Evolutionary conservation across 2,888 invertebrate species (phyloP), one percentile per base, ranked within the genome.

Genomic region (Byasa hedistus): DNA sequence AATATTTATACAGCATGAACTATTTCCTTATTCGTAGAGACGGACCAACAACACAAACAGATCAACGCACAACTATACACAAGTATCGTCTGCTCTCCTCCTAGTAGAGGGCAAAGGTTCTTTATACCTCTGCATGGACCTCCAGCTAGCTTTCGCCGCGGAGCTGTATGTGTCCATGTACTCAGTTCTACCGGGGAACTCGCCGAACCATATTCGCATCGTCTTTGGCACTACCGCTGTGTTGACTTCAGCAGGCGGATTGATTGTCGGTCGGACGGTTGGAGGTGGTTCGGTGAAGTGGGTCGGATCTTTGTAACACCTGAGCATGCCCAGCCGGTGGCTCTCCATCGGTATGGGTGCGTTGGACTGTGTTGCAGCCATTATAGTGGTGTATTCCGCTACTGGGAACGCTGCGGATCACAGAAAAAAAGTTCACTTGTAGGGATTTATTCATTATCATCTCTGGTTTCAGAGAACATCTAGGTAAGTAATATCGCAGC

Each of bases 31-130:
- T 44, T 44, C 32, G 52, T 17, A 52, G 21, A 52, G 21, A 52
- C 52, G n/a, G n/a, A 48, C 48, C 3, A 19, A 21, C n/a, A 5
- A 22, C 52, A 22, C n/a, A 22, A 23, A 21, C 52, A 22, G n/a
- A 48, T n/a, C 12, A 21, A 48, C 21, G 23, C 51, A 27, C 61
- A 63, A 55, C 76, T 83, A 92, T 12, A 89, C 79, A 79, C 92
- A 93, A 2, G 83, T 81, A 75, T 94, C 93, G 39, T 93, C 94
- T n/a, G 91, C 91, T 68, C 93, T 82, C 70, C 94, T 81, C 65
- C 94, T 86, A 0, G 93, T 93, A 0, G 94, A 94, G 0, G 94
- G 93, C 83, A 94, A 81, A 0, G 94, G 94, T 70, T 94, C 94
- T 56, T 91, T 89, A 73, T 87, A 95, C 70, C 94, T 92, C 75